Base-by-base conservation (phyloP, 1,140 invertebrate genomes). In the Branchinecta lynchi region DNA sequence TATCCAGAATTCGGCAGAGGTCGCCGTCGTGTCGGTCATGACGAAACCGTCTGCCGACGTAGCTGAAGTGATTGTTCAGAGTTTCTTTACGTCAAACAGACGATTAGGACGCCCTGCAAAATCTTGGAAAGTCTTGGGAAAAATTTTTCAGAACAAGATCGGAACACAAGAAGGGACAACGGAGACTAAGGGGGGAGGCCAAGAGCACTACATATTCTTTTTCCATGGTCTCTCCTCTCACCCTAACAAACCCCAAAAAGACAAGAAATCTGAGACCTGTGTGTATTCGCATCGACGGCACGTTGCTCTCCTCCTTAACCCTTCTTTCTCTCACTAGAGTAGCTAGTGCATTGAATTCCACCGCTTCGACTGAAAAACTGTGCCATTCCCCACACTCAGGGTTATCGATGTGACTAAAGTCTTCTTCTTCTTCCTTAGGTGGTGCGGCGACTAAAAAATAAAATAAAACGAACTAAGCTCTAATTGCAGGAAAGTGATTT, bases 301-400 rank as follows among this genome's bases (percentile, higher is more conserved):
- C n/a, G 12, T 21, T 67, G 51, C 43, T 43, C 6, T 45, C n/a
- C 17, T 15, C 44, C 21, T 68, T 20, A 21, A 43, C 51, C 6
- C 12, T 17, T 43, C 12, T 43, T 15, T 67, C 32, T 32, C 43
- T 69, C 12, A 44, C 69, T 72, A 82, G 83, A 51, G 79, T 77
- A 7, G 83, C 84, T 67, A 78, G 74, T 69, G 87, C 78, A 66
- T 77, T 79, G 20, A 88, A 77, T 75, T 87, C 85, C n/a, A 82
- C 80, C 7, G 84, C 83, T 74, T 77, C 83, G 78, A 83, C 81
- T 77, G 78, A 80, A 72, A 78, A 81, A 78, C 80, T 81, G 70
- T 78, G 77, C 65, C 73, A 72, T 76, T 71, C 75, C n/a, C 77
- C 76, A 78, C 87, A 89, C 69, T 85, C 79, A 72, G 83, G 81